Percentiles rank a stretch among this genome's conserved stretches.
Conservation (phyloP, 2,888 invertebrate species). For the Sarcophaga caerulescens region DNA sequence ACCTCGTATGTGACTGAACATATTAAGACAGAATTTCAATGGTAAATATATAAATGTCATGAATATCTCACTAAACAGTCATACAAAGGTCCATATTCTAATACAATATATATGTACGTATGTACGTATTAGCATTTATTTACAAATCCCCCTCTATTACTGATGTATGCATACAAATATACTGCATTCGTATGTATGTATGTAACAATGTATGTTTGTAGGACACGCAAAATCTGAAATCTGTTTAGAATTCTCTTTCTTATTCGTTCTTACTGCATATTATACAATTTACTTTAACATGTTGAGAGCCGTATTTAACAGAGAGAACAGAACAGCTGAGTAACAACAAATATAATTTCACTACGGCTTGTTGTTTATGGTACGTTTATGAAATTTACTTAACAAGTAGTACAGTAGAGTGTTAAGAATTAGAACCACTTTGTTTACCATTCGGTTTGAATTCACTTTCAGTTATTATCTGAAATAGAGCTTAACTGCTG, state of each 20-base stretch:
- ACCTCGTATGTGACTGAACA: neutral
- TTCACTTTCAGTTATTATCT: too few species aligned
- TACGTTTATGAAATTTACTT: conserved; percentile 32
- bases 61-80: conserved; percentile 48
- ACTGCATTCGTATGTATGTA: neutral
- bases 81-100: conserved; percentile 45
- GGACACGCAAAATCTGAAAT: neutral
- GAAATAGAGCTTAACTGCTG: too few species aligned
- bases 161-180: neutral
- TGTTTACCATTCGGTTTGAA: too few species aligned
- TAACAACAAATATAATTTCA: conserved; percentile 18
- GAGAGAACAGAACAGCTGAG: neutral
- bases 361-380: neutral
- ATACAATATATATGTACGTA: conserved; percentile 2
- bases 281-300: neutral
- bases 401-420: neutral
- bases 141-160: neutral
- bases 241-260: conserved; percentile 7
- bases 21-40: neutral
- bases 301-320: neutral
- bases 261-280: neutral
- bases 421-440: too few species aligned
- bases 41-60: conserved; percentile 22
- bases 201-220: neutral
- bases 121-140: conserved; percentile 43